phyloP scores from a whole-genome alignment of 2,888 invertebrate genomes.

The Seira sanloemensis region DNA sequence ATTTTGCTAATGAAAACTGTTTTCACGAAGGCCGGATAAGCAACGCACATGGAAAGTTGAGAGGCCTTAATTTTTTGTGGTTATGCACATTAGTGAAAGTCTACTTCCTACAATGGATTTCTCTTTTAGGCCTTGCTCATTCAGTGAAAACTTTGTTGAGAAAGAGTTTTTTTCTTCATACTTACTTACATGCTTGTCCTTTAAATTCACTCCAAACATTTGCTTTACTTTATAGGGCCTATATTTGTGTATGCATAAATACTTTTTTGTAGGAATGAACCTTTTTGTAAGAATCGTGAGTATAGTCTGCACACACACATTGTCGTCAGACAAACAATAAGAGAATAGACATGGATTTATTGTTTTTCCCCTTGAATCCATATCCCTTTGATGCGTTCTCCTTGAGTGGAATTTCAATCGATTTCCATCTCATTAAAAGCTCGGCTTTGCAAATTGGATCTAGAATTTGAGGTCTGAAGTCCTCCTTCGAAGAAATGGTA shows the following conservation, averaged over 20 bases:
- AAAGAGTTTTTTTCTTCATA: neutral
- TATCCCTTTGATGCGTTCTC: slow-evolving; percentile 55
- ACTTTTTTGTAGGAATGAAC: no score
- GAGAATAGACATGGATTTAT: slow-evolving; percentile 66
- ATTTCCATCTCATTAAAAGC: slow-evolving; percentile 69
- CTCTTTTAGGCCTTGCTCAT: no score
- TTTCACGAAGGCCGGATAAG: neutral
- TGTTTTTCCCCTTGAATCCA: slow-evolving; percentile 61
- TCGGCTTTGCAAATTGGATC: slow-evolving; percentile 61
- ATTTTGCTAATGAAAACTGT: neutral
- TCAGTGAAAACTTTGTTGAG: no score
- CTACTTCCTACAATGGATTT: neutral
- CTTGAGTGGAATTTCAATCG: slow-evolving; percentile 68
- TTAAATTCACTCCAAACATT: no score
- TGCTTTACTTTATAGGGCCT: no score
- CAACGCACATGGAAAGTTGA: neutral
- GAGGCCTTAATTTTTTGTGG: neutral
- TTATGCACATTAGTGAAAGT: neutral
- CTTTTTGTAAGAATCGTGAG: no score
- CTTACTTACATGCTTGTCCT: neutral
- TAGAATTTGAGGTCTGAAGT: slow-evolving; percentile 40
- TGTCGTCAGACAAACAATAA: slow-evolving; percentile 22
- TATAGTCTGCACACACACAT: neutral
- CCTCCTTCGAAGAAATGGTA: neutral
- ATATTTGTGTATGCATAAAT: no score